Percentiles rank a stretch among this genome's conserved stretches.
phyloP scores from a whole-genome alignment of 2,113 vertebrate genomes.

The Actenoides hombroni region DNA sequence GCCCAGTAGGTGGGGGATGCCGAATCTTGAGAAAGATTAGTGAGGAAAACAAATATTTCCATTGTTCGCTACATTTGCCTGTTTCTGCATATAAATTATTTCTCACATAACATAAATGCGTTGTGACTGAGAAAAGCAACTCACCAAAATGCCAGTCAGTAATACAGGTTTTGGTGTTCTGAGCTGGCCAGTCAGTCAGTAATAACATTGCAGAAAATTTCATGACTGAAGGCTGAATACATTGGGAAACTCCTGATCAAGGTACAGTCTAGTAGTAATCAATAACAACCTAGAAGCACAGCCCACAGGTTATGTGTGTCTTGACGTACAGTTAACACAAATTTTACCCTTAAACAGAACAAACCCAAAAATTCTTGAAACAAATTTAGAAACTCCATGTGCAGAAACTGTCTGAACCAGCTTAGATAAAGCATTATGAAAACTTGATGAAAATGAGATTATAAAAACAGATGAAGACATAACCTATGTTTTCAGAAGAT shows the following conservation, averaged over 20 bases:
- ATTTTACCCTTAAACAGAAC: not conserved
- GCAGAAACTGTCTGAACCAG: not conserved
- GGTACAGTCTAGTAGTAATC: not conserved
- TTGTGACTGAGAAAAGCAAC: not conserved
- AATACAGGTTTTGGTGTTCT: not conserved
- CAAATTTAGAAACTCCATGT: not conserved
- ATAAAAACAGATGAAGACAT: not conserved
- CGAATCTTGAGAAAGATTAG: not conserved
- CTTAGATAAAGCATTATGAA: not conserved
- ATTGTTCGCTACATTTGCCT: not conserved
- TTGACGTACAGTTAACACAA: not conserved
- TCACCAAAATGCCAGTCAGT: not conserved
- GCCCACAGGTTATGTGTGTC: fast-evolving
- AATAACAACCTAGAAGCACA: not conserved
- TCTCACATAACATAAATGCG: fast-evolving
- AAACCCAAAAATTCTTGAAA: not conserved
- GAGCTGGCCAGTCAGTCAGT: not conserved
- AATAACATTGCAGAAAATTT: not conserved
- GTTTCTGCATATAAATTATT: not conserved
- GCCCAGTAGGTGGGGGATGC: not conserved
- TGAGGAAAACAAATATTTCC: not conserved
- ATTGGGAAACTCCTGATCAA: not conserved
- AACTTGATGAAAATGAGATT: not conserved
- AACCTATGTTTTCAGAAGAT: not conserved
- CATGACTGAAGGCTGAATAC: not conserved